phyloP scores from a whole-genome alignment of 1,140 invertebrate genomes.

The Wiebesia pumilae region DNA sequence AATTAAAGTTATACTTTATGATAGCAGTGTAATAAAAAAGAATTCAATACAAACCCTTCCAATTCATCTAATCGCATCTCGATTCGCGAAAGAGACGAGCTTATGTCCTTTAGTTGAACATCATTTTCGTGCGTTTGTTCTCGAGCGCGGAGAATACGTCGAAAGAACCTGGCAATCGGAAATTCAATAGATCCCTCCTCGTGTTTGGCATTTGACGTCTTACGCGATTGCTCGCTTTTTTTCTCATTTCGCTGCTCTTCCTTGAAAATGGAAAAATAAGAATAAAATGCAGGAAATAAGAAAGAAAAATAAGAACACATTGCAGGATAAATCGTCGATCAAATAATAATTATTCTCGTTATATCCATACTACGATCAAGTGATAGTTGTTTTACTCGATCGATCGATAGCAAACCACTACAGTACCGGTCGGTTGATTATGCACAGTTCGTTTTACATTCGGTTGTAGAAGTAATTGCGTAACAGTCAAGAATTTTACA shows the following conservation, averaged over 20 bases:
- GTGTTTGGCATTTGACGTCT: conserved; percentile 57
- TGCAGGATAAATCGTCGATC: not conserved
- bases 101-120: conserved; percentile 76
- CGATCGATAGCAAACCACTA: no score
- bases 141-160: conserved; percentile 79
- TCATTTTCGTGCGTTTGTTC: conserved; percentile 75
- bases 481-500: no score
- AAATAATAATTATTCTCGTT: not conserved
- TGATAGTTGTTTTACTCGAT: no score
- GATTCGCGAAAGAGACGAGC: conserved; percentile 75
- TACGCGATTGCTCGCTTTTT: not conserved
- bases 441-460: no score
- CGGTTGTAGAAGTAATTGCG: no score
- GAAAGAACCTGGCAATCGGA: conserved; percentile 79
- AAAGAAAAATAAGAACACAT: not conserved
- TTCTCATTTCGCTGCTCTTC: not conserved
- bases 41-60: conserved; percentile 65
- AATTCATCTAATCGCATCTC: conserved; percentile 74
- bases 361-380: no score
- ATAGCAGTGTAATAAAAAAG: no score
- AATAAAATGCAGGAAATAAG: no score
- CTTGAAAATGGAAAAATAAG: not conserved
- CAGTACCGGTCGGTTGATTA: no score
- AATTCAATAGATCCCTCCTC: conserved; percentile 79
- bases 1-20: no score